Conservation (phyloP, 2,113 vertebrate species). For the Rhipidura dahli region DNA sequence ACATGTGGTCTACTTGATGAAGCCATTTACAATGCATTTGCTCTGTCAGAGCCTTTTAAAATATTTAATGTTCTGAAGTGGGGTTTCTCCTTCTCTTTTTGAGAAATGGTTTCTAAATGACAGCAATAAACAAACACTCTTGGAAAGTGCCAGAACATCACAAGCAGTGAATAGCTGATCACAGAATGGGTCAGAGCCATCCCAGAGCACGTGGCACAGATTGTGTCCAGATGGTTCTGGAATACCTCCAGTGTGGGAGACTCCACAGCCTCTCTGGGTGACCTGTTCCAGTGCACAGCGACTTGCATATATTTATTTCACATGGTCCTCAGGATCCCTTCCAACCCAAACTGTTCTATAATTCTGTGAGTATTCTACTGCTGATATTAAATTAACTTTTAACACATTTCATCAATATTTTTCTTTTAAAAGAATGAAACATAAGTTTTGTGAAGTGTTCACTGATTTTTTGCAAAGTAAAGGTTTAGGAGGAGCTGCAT, state of each 20-base stretch:
- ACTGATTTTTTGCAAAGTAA: neutral
- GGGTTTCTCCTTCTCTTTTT: neutral
- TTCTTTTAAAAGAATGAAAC: neutral
- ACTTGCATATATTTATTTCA: neutral
- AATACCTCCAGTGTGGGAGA: neutral
- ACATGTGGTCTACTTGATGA: neutral
- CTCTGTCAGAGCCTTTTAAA: neutral
- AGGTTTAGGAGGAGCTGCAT: neutral
- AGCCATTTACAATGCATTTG: neutral
- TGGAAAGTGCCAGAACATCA: neutral
- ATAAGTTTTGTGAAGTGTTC: neutral
- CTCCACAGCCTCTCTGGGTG: neutral
- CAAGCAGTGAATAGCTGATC: neutral
- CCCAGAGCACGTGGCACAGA: neutral
- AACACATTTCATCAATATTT: neutral
- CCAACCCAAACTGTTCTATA: neutral
- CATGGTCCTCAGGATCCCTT: neutral
- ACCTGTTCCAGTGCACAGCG: neutral
- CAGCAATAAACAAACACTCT: neutral
- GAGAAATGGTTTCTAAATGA: neutral
- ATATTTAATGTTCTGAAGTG: neutral
- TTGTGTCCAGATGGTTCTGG: neutral
- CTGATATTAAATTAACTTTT: neutral
- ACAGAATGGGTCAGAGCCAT: neutral
- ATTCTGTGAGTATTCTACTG: neutral